Percentiles rank a stretch among this genome's conserved stretches.
Evolutionary conservation across 2,888 invertebrate genomes (phyloP).

Genomic region (Hedychridium roseum): DNA sequence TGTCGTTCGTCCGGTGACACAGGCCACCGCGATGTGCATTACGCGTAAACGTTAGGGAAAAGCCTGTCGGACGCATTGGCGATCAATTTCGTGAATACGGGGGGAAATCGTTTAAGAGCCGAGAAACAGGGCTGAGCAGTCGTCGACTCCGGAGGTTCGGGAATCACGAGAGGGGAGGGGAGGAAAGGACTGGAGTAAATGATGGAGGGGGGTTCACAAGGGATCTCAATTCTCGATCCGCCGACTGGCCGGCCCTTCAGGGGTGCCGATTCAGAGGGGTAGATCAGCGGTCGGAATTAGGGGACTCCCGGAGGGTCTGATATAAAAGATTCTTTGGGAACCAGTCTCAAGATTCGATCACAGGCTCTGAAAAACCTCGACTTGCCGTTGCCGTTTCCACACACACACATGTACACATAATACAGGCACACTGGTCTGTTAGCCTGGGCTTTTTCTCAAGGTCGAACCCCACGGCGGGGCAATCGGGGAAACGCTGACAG

Average conservation of each 20-base stretch:
- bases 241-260: slow-evolving; percentile 31
- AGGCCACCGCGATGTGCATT: too few relatives aligned
- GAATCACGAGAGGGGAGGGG: not conserved
- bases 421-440: not conserved
- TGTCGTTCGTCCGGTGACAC: too few relatives aligned
- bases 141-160: not conserved
- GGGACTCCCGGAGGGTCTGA: slow-evolving; percentile 43
- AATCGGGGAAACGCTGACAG: too few relatives aligned
- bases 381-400: slow-evolving; percentile 35
- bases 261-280: slow-evolving; percentile 46
- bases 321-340: slow-evolving; percentile 62
- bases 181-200: not conserved
- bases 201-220: slow-evolving; percentile 16
- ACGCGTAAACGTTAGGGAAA: too few relatives aligned
- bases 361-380: slow-evolving; percentile 47
- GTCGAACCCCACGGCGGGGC: not conserved
- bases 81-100: not conserved
- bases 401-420: slow-evolving; percentile 32
- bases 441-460: slow-evolving; percentile 32
- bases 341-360: slow-evolving; percentile 62
- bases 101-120: not conserved
- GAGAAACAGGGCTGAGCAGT: not conserved
- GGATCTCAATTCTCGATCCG: slow-evolving; percentile 27
- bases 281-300: slow-evolving; percentile 39
- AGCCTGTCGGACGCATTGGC: too few relatives aligned